Evolutionary conservation across 2,797 vertebrate species (phyloP).

Genomic region (Clarias laeviceps): DNA sequence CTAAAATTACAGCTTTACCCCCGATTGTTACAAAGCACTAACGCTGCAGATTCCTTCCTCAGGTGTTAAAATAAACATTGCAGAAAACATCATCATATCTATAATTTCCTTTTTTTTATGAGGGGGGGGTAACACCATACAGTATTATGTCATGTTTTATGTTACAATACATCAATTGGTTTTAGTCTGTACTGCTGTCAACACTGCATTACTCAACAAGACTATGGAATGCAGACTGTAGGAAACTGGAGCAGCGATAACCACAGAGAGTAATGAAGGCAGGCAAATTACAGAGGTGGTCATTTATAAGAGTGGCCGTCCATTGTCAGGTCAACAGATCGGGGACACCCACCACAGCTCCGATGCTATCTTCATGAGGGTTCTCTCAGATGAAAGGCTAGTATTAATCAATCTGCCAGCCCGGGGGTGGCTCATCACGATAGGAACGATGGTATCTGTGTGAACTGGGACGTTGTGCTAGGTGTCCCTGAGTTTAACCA

Average conservation of each 20-base stretch:
- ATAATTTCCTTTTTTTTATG: neutral
- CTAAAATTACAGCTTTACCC: neutral
- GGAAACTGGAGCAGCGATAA: slow-evolving; percentile 44
- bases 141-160: neutral
- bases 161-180: neutral
- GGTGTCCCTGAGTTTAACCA: slow-evolving; percentile 63
- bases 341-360: slow-evolving; percentile 65
- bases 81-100: neutral
- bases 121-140: too few species aligned
- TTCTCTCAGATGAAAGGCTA: slow-evolving; percentile 70
- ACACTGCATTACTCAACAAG: neutral
- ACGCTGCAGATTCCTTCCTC: too few species aligned
- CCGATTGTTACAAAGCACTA: neutral
- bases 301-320: slow-evolving; percentile 55
- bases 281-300: slow-evolving; percentile 42
- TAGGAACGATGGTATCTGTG: slow-evolving; percentile 65
- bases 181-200: neutral
- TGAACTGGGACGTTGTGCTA: slow-evolving; percentile 45
- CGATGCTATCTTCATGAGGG: slow-evolving; percentile 71
- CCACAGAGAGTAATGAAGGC: slow-evolving; percentile 47
- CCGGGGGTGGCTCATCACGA: slow-evolving; percentile 66
- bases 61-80: too few species aligned
- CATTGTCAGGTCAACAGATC: slow-evolving; percentile 62
- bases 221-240: neutral
- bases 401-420: slow-evolving; percentile 75